phyloP scores from a whole-genome alignment of 2,888 invertebrate species.

The Tridacna crocea region DNA sequence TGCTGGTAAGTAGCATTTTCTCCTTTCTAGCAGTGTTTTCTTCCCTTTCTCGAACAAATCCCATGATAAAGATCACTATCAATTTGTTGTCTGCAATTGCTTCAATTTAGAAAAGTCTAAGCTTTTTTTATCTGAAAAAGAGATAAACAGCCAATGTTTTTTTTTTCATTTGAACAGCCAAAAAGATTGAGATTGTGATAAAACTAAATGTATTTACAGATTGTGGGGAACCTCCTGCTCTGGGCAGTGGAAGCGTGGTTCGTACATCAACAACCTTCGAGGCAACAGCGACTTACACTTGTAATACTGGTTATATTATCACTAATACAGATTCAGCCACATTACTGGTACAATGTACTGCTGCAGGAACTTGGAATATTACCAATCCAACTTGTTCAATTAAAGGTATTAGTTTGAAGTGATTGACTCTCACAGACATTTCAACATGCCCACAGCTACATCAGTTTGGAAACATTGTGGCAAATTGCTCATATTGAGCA shows the following conservation, averaged over 20 bases:
- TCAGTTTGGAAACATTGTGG: background rate
- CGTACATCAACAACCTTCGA: too few relatives aligned
- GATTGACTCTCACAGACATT: too few relatives aligned
- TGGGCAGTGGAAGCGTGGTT: background rate
- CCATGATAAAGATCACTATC: too few relatives aligned
- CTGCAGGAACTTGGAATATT: background rate
- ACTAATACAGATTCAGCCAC: background rate
- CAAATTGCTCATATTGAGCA: background rate
- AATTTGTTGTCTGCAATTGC: too few relatives aligned
- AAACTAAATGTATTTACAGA: background rate
- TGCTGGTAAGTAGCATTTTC: too few relatives aligned
- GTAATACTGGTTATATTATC: constrained; percentile 5
- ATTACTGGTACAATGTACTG: background rate
- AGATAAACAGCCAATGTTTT: too few relatives aligned
- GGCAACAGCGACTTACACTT: too few relatives aligned
- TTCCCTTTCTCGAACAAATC: too few relatives aligned
- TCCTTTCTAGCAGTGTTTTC: too few relatives aligned
- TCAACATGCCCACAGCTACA: constrained; percentile 4
- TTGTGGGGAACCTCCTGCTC: background rate
- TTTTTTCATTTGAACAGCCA: too few relatives aligned
- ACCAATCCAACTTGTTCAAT: too few relatives aligned
- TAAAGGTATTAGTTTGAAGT: too few relatives aligned
- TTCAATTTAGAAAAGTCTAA: background rate
- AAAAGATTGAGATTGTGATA: background rate
- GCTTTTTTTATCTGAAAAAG: background rate